Evolutionary conservation across 2,888 invertebrate species (phyloP).

Genomic region (Phengaris arion): DNA sequence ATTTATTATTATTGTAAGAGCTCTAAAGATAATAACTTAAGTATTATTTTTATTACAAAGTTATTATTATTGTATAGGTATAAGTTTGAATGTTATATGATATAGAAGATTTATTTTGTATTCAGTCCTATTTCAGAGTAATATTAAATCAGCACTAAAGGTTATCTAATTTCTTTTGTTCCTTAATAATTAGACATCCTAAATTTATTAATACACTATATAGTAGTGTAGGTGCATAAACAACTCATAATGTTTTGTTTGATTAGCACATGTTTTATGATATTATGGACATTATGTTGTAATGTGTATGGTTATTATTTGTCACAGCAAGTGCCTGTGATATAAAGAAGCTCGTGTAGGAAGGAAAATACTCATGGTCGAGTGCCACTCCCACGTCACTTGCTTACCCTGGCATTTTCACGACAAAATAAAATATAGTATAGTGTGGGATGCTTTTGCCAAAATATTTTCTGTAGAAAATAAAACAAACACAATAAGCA

Average conservation of each 20-base stretch:
- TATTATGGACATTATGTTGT: background rate
- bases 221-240: background rate
- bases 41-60: background rate
- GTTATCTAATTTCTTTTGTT: too few relatives aligned
- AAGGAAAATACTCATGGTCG: constrained; percentile 49
- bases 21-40: background rate
- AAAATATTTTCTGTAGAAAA: constrained; percentile 27
- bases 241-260: background rate
- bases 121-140: too few relatives aligned
- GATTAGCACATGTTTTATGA: background rate
- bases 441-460: constrained; percentile 27
- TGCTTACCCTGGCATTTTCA: constrained; percentile 76
- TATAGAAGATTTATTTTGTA: too few relatives aligned
- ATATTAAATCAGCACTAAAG: too few relatives aligned
- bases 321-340: constrained; percentile 31
- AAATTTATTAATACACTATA: background rate
- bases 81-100: too few relatives aligned
- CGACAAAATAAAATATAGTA: constrained; percentile 32
- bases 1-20: background rate
- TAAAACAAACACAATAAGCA: constrained; percentile 27
- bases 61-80: too few relatives aligned
- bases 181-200: too few relatives aligned
- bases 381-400: constrained; percentile 68
- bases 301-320: constrained; percentile 29
- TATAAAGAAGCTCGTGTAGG: constrained; percentile 45